A percentile compares a stretch with the other conserved stretches of the same genome.
Conservation (phyloP, 2,113 vertebrate species). For the Larimichthys crocea region DNA sequence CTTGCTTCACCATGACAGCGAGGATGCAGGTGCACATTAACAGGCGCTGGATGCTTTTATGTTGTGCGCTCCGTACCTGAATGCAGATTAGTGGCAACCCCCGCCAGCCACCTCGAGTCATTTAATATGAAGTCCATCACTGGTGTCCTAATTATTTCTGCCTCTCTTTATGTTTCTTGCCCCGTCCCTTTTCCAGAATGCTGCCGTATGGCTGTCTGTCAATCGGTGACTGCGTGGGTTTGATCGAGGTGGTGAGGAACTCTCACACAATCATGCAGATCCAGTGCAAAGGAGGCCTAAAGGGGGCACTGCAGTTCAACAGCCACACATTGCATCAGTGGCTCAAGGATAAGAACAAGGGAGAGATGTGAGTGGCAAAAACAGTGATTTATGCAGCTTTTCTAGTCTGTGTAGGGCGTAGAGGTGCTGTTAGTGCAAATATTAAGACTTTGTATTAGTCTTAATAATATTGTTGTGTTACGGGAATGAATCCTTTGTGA, state of each 20-base stretch:
- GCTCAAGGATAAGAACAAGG: constrained; percentile 99
- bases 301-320: constrained; percentile 98
- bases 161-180: constrained; percentile 22
- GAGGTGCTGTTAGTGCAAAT: background rate
- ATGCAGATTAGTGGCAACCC: constrained; percentile 59
- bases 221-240: constrained; percentile 97
- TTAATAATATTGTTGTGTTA: background rate
- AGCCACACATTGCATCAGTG: constrained; percentile 98
- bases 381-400: background rate
- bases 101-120: constrained; percentile 24
- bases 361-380: constrained; percentile 91
- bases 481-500: background rate
- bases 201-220: constrained; percentile 97
- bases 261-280: constrained; percentile 99
- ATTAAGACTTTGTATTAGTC: background rate
- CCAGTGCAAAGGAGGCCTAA: constrained; percentile 98
- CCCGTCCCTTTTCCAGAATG: constrained; percentile 87
- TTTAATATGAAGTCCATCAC: constrained; percentile 34
- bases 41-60: constrained; percentile 54
- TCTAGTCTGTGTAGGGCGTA: background rate
- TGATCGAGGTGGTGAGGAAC: constrained; percentile 97
- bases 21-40: constrained; percentile 66
- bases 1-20: constrained; percentile 56
- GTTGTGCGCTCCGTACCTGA: constrained; percentile 38
- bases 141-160: background rate